Evolutionary conservation across 1,140 invertebrate genomes (phyloP), one percentile per base, ranked within the genome.

Genomic region (Drosophila leontia): DNA sequence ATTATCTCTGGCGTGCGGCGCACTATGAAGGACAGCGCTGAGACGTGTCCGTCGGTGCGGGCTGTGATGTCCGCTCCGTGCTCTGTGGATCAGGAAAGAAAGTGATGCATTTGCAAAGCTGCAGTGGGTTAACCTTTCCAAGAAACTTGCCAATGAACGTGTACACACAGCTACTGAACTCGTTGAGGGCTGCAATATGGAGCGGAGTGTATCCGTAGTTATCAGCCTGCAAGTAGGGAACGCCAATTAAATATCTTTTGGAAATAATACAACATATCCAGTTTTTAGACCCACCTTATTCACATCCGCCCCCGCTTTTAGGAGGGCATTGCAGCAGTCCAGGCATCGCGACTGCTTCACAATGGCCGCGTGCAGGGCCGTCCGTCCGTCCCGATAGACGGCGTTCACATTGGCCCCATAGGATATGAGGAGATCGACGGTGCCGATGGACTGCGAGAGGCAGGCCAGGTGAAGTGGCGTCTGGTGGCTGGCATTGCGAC

Each of bases 101-200:
- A 45, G 15, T n/a, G 3, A 63, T 1, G 17, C 9, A 56, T 56
- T 56, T 39, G 19, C 8, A 3, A 26, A 3, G 35, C 19, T 23
- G 4, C 3, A 15, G 23, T 3, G 8, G 26, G 26, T 29, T 29
- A 29, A 7, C 35, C 5, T 7, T 39, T 26, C 8, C 19, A 15
- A 8, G n/a, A 50, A 3, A 61, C 74, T 93, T 87, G 94, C 94
- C 94, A 57, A 98, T 92, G 17, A 98, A 93, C 23, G 97, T 92
- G 58, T 96, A 94, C 1, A 97, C 96, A 79, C 96, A 96, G 26
- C 94, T 94, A 6, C 96, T 96, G 70, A 96, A 96, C 92, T 97
- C 97, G 90, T 97, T 97, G 5, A 97, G 93, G 0, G 97, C 97
- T 3, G 97, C 97, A 39, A 98, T 95, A 91, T 98, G 97, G 12